These are phyloP conservation scores for Isotomurus palustris DNA, from an alignment of 2,888 invertebrate genomes.

Conservation along the genomic window DNA sequence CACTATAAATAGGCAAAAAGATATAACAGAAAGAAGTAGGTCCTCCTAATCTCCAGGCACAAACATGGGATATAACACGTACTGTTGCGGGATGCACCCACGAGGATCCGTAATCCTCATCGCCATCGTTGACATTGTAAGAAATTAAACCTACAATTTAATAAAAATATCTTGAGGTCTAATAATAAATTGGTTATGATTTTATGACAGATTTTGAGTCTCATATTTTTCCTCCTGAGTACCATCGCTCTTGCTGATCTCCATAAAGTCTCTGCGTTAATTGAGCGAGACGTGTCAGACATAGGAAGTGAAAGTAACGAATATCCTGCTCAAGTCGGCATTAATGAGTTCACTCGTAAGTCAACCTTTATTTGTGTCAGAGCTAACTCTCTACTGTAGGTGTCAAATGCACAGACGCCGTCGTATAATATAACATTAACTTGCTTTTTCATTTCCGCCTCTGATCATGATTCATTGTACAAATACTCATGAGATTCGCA, in stretches of 20 bases:
- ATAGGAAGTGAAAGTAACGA: slow-evolving; percentile 25
- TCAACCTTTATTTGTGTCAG: no score
- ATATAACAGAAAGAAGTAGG: no score
- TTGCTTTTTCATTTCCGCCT: no score
- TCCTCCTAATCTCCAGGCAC: neutral
- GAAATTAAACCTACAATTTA: slow-evolving; percentile 7
- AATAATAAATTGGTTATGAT: neutral
- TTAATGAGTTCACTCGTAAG: slow-evolving; percentile 38
- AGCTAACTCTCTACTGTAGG: no score
- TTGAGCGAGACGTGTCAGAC: slow-evolving; percentile 33
- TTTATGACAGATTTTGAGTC: slow-evolving; percentile 35
- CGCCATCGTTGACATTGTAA: slow-evolving; percentile 45
- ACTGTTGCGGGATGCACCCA: slow-evolving; percentile 38
- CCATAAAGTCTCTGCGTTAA: slow-evolving; percentile 38
- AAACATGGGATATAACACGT: slow-evolving; percentile 18
- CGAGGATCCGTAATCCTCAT: slow-evolving; percentile 39
- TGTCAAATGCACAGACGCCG: no score
- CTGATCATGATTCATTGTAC: no score
- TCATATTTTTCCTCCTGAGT: slow-evolving; percentile 38
- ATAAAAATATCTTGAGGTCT: neutral
- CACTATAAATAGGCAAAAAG: no score
- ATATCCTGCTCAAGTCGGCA: slow-evolving; percentile 25
- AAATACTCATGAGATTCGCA: no score
- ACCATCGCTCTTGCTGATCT: slow-evolving; percentile 43
- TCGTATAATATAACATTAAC: no score